Evolutionary conservation across 2,113 vertebrate genomes (phyloP).

Genomic region (Rissa tridactyla): DNA sequence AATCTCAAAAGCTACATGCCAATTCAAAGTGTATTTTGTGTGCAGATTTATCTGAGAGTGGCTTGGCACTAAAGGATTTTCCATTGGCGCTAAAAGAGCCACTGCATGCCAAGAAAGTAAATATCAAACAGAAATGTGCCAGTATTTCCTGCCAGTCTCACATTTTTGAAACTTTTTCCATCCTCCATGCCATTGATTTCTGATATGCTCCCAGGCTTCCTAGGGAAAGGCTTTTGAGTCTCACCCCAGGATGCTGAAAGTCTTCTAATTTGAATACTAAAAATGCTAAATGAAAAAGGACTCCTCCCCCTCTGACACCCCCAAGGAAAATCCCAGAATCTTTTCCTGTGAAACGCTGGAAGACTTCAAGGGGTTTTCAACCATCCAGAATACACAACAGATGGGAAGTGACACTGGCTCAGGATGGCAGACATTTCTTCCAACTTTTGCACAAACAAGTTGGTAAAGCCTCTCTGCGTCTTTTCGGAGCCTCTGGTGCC

Average conservation of each 20-base stretch:
- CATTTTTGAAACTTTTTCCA: constrained; percentile 77
- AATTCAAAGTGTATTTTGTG: constrained; percentile 55
- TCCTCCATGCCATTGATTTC: constrained; percentile 72
- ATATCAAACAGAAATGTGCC: constrained; percentile 71
- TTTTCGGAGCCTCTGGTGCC: background rate
- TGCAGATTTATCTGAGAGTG: constrained; percentile 74
- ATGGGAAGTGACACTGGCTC: constrained; percentile 12
- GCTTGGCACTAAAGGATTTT: constrained; percentile 78
- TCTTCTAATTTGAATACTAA: constrained; percentile 62
- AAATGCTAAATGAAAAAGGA: constrained; percentile 54
- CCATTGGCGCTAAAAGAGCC: constrained; percentile 67
- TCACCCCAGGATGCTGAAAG: constrained; percentile 56
- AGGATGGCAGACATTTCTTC: constrained; percentile 6
- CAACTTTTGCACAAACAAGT: constrained; percentile 18
- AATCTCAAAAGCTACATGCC: constrained; percentile 46
- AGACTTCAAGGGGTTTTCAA: constrained; percentile 19
- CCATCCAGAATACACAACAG: constrained; percentile 28
- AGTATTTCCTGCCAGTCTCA: constrained; percentile 74
- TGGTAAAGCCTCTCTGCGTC: background rate
- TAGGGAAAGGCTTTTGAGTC: constrained; percentile 65
- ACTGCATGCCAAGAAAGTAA: constrained; percentile 71
- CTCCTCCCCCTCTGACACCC: background rate
- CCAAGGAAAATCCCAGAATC: constrained; percentile 33
- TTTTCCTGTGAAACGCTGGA: constrained; percentile 42
- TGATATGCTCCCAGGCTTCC: constrained; percentile 71